phyloP scores from a whole-genome alignment of 1,140 invertebrate genomes.

The Orussus abietinus region DNA sequence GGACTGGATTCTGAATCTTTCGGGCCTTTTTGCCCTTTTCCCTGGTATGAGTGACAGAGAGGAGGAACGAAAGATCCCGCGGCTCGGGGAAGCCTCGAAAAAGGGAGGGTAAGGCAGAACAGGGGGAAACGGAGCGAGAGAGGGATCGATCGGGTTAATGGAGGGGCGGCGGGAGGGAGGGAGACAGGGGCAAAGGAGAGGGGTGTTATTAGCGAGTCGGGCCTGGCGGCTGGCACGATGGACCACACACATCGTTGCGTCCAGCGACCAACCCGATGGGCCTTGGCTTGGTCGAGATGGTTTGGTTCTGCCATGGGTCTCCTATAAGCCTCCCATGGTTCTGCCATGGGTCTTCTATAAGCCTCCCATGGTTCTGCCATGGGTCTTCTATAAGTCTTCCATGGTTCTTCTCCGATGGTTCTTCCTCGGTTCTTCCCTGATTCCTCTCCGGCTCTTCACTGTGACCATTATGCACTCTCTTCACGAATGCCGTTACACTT shows the following conservation, averaged over 20 bases:
- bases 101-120: not conserved
- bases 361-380: too few species aligned
- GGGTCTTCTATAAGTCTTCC: too few species aligned
- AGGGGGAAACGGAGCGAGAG: too few species aligned
- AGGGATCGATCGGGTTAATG: slow-evolving; percentile 16
- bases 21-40: slow-evolving; percentile 38
- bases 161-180: slow-evolving; percentile 12
- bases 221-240: slow-evolving; percentile 43
- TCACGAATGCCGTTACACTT: slow-evolving; percentile 39
- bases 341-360: too few species aligned
- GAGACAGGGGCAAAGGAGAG: slow-evolving; percentile 16
- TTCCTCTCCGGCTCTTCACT: not conserved
- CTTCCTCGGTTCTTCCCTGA: not conserved
- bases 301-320: slow-evolving; percentile 9
- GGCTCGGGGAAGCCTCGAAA: slow-evolving; percentile 7
- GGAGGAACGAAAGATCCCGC: too few species aligned
- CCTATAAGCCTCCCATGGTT: too few species aligned
- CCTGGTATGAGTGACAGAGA: too few species aligned
- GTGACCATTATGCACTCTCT: slow-evolving; percentile 28
- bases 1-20: slow-evolving; percentile 32
- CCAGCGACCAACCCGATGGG: slow-evolving; percentile 13
- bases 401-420: too few species aligned
- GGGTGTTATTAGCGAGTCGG: slow-evolving; percentile 47
- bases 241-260: slow-evolving; percentile 48
- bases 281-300: slow-evolving; percentile 5